Evolutionary conservation across 2,888 invertebrate species (phyloP).

Genomic region (Meloe dianella): DNA sequence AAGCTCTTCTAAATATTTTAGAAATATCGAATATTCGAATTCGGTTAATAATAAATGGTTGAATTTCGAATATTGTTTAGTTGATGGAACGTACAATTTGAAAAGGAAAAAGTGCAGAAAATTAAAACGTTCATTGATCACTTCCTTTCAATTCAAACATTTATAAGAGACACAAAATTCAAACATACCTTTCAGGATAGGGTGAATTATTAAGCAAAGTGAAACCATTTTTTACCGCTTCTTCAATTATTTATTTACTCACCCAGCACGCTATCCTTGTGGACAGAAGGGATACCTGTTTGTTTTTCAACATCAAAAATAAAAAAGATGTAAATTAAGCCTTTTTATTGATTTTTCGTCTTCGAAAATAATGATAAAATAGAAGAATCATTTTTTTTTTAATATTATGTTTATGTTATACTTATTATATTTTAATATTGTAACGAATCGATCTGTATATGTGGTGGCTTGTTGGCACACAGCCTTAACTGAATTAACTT

Average conservation of each 20-base stretch:
- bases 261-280: constrained; percentile 35
- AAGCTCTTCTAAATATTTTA: background rate
- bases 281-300: background rate
- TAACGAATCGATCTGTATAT: background rate
- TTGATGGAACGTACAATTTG: background rate
- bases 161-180: constrained; percentile 28
- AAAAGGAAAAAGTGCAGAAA: background rate
- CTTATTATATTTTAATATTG: background rate
- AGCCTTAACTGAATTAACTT: constrained; percentile 51
- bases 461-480: constrained; percentile 45
- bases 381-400: too few species aligned
- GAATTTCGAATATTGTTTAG: background rate
- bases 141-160: constrained; percentile 26
- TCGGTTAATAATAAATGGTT: background rate
- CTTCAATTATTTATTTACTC: constrained; percentile 42
- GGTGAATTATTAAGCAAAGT: constrained; percentile 46
- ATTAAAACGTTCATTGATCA: constrained; percentile 2
- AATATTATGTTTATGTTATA: background rate
- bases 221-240: constrained; percentile 47
- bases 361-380: background rate
- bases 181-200: constrained; percentile 36
- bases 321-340: background rate
- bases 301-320: background rate
- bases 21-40: too few species aligned
- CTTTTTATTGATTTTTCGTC: background rate